A percentile compares a stretch with the other conserved stretches of the same genome.
Evolutionary conservation across 2,113 vertebrate genomes (phyloP).

Genomic region (Paratilapia polleni): DNA sequence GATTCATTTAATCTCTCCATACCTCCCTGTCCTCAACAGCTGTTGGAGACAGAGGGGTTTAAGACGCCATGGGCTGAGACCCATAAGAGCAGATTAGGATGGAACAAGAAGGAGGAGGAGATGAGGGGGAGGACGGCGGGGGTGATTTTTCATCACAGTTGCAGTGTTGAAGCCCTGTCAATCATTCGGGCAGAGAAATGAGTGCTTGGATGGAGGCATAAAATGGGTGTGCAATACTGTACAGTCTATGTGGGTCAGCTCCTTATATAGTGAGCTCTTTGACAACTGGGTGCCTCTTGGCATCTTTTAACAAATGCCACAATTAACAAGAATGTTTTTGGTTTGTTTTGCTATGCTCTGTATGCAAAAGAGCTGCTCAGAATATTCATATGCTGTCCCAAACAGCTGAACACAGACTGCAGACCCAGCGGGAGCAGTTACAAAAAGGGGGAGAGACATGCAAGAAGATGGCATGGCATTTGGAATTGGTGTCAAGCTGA

Average conservation of each 20-base stretch:
- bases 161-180: slow-evolving; percentile 28
- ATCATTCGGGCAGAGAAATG: slow-evolving; percentile 33
- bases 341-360: slow-evolving; percentile 17
- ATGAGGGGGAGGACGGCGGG: slow-evolving; percentile 8
- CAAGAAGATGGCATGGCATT: slow-evolving; percentile 51
- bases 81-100: slow-evolving; percentile 74
- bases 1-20: slow-evolving; percentile 72
- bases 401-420: slow-evolving; percentile 64
- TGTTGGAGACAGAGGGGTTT: slow-evolving; percentile 71
- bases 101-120: slow-evolving; percentile 52
- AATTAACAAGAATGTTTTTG: slow-evolving; percentile 24
- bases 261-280: neutral
- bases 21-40: slow-evolving; percentile 75
- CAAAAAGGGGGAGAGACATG: slow-evolving; percentile 30
- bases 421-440: slow-evolving; percentile 49
- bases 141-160: slow-evolving; percentile 38
- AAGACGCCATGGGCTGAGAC: slow-evolving; percentile 67
- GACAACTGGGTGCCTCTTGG: slow-evolving; percentile 32
- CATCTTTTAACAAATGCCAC: slow-evolving; percentile 29
- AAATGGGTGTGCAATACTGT: neutral
- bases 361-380: slow-evolving; percentile 43
- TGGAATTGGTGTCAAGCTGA: slow-evolving; percentile 54
- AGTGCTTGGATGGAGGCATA: neutral
- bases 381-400: slow-evolving; percentile 64
- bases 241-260: neutral